Percentiles rank a stretch among this genome's conserved stretches.
Conservation (phyloP, 2,797 vertebrate species). For the Agapornis canus region DNA sequence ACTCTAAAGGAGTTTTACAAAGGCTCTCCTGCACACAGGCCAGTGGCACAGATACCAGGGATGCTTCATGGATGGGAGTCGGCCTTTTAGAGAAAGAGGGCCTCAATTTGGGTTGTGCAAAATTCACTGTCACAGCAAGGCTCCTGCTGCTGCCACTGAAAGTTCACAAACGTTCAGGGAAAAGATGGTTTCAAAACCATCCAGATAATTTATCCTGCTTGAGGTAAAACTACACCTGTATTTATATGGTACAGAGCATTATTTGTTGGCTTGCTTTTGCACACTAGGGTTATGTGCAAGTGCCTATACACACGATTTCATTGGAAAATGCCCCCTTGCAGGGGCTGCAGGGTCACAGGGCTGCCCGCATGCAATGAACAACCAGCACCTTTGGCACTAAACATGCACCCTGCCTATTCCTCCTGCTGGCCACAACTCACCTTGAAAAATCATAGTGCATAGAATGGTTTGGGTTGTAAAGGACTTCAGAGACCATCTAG, state of each 20-base stretch:
- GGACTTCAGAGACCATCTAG: background rate
- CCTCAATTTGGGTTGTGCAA: background rate
- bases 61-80: fast-evolving
- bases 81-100: background rate
- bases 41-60: background rate
- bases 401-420: background rate
- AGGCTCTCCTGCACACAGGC: background rate
- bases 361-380: fast-evolving
- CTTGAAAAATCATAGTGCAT: background rate
- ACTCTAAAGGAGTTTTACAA: background rate
- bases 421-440: background rate
- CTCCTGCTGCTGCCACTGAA: background rate
- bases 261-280: background rate
- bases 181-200: background rate
- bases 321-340: background rate
- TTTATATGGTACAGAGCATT: background rate
- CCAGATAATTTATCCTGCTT: background rate
- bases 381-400: fast-evolving
- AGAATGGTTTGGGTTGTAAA: background rate
- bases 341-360: background rate
- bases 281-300: background rate
- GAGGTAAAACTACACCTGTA: background rate
- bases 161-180: background rate
- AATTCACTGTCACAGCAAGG: background rate
- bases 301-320: fast-evolving